Conservation (phyloP, 2,797 vertebrate species). For the Pipistrellus nathusii region DNA sequence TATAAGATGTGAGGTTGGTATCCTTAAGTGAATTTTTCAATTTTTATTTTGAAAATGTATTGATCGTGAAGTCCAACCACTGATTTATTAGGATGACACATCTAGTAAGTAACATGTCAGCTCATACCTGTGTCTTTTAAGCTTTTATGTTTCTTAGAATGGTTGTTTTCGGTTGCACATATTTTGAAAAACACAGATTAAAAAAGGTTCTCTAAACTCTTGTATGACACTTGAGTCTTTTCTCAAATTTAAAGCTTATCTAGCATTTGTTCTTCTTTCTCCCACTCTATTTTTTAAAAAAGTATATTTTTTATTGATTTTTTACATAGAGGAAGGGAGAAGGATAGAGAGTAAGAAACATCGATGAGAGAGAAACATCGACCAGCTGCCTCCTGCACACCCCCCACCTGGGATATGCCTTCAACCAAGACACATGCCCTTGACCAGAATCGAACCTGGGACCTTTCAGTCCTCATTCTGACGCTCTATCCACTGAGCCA, state of each 20-base stretch:
- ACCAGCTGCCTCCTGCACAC: too few relatives aligned
- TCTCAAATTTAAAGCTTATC: neutral
- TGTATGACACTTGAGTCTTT: neutral
- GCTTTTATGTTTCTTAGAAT: neutral
- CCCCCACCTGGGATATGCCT: too few relatives aligned
- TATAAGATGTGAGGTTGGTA: neutral
- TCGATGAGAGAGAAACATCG: too few relatives aligned
- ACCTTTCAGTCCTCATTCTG: too few relatives aligned
- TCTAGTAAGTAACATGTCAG: neutral
- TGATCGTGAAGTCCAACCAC: conserved; percentile 18
- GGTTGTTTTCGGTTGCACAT: neutral
- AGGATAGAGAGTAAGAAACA: too few relatives aligned
- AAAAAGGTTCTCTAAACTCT: neutral
- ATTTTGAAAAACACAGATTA: conserved; percentile 11
- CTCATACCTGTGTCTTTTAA: neutral
- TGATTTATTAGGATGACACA: neutral
- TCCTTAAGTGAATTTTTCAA: neutral
- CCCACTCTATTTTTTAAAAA: neutral
- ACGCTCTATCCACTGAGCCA: too few relatives aligned
- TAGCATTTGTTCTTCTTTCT: neutral
- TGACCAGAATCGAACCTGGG: too few relatives aligned
- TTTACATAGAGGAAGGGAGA: too few relatives aligned
- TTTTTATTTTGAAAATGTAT: conserved; percentile 45
- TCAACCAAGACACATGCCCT: too few relatives aligned
- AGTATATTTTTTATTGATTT: too few relatives aligned